Evolutionary conservation across 2,797 vertebrate species (phyloP), one percentile per base, ranked within the genome.

Genomic region (Thunnus albacares): DNA sequence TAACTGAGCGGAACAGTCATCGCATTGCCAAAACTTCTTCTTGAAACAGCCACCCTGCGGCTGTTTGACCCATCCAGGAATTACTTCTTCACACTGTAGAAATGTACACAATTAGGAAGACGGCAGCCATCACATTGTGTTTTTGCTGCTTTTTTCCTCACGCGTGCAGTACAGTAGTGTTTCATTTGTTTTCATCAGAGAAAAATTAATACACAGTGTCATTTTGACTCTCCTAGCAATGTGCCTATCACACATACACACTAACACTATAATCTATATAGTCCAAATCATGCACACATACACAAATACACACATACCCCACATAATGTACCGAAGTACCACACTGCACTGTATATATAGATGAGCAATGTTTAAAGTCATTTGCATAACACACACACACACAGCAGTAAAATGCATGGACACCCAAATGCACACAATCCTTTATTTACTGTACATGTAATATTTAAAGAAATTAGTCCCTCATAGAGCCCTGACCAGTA

Each of bases 1-100:
- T 60, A 77, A 83, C 61, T 26, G 63, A 82, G 82, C 45, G 41
- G 51, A 87, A 87, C 83, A 74, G 57, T 69, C 75, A 63, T 83
- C 76, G 77, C 65, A 43, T 24, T 45, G 18, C 26, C 51, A 38
- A 69, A 51, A 51, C 71, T 28, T 59, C 70, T 61, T 63, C 70
- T 61, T 63, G 63, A 71, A 80, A 56, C 71, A 28, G 63, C 58
- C 61, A 2, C 59, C 79, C 67, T 1, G 20, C 62, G 77, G 87
- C 83, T 58, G 43, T 71, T 47, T 83, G 81, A 83, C 80, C 81
- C 30, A 14, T 33, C 47, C 49, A 70, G 53, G 84, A 84, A 75
- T 83, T 0, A 63, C 80, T 83, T 51, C 38, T 79, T 75, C 58
- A 71, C 68, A 45, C 66, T 8, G 2, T n/a, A 58, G 64, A 80